phyloP scores from a whole-genome alignment of 2,797 vertebrate species.

The Garrulus glandarius region DNA sequence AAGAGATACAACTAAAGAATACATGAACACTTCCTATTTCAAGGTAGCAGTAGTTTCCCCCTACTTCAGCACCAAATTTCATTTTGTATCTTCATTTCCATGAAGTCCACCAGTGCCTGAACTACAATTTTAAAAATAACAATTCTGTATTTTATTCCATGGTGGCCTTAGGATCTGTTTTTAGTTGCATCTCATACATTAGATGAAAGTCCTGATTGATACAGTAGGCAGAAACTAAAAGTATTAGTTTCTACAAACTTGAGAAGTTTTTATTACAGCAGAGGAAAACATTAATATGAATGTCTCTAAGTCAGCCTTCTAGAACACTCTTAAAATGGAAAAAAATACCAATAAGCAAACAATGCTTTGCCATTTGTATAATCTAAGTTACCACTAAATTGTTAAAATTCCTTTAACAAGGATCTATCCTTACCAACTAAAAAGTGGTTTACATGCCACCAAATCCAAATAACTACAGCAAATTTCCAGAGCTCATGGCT shows the following conservation, averaged over 20 bases:
- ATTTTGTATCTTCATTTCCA: background rate
- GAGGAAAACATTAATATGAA: background rate
- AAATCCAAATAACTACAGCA: background rate
- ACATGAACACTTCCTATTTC: background rate
- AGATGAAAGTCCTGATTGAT: background rate
- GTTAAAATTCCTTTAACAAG: background rate
- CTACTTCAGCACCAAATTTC: background rate
- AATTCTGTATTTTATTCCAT: background rate
- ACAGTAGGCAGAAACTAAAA: background rate
- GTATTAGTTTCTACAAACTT: background rate
- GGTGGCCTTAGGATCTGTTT: background rate
- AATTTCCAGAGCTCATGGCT: background rate
- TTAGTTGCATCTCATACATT: background rate
- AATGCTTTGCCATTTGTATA: background rate
- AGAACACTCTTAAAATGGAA: background rate
- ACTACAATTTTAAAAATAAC: background rate
- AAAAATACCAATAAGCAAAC: background rate
- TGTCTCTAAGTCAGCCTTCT: background rate
- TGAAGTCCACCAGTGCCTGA: background rate
- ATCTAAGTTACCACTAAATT: background rate
- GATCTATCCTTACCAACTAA: background rate
- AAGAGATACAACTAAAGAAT: background rate
- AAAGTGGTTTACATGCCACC: background rate
- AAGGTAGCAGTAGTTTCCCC: background rate
- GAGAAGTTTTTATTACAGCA: background rate